Conservation (phyloP, 1,140 invertebrate species). For the Sycophaga agraensis region DNA sequence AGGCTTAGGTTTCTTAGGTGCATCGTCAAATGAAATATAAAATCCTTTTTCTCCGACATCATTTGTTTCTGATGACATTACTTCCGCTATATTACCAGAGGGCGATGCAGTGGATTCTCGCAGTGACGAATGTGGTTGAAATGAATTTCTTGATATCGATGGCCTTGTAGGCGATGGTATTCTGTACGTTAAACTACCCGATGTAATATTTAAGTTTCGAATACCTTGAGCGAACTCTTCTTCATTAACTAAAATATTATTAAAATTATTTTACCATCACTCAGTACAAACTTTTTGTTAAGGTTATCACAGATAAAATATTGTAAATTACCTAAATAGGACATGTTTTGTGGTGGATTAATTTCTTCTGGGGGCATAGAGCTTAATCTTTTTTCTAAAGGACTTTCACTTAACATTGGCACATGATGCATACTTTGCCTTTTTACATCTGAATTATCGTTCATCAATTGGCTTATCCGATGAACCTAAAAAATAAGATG, state of each 20-base stretch:
- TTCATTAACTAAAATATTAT: constrained; percentile 47
- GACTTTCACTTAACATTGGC: constrained; percentile 49
- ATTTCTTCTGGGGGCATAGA: constrained; percentile 74
- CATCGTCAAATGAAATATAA: constrained; percentile 90
- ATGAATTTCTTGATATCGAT: constrained; percentile 70
- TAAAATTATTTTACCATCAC: no score
- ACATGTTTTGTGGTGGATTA: constrained; percentile 90
- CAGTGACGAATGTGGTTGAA: constrained; percentile 62
- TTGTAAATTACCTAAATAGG: constrained; percentile 75
- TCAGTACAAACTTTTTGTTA: no score
- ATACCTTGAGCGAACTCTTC: constrained; percentile 66
- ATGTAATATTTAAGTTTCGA: constrained; percentile 77
- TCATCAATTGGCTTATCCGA: constrained; percentile 58
- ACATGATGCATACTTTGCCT: constrained; percentile 52
- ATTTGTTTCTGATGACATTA: constrained; percentile 54
- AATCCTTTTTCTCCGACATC: constrained; percentile 80
- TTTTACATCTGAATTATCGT: constrained; percentile 53
- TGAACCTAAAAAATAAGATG: constrained; percentile 55
- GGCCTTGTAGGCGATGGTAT: constrained; percentile 79
- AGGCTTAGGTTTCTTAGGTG: constrained; percentile 85
- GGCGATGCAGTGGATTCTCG: constrained; percentile 54
- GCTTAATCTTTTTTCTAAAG: constrained; percentile 51
- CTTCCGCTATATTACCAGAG: constrained; percentile 42
- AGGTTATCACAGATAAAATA: background rate
- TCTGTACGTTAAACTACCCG: constrained; percentile 82